These are phyloP conservation scores for Orius laevigatus DNA, from an alignment of 1,140 invertebrate species.

Conservation along the genomic window DNA sequence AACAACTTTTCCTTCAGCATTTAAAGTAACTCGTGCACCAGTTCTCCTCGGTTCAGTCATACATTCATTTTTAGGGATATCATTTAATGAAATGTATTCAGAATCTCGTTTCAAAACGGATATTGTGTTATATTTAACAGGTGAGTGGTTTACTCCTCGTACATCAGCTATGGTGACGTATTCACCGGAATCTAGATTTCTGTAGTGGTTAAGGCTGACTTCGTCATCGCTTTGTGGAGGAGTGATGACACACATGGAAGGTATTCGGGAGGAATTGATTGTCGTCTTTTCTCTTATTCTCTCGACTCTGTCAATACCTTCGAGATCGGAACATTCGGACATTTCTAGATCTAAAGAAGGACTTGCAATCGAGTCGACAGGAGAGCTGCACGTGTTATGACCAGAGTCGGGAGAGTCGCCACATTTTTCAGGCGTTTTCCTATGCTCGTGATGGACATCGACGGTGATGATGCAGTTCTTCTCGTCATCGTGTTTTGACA, in stretches of 20 bases:
- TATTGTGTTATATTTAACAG: constrained; percentile 22
- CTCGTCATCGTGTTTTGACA: constrained; percentile 17
- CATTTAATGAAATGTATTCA: constrained; percentile 68
- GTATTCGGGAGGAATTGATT: constrained; percentile 71
- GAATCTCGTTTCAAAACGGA: constrained; percentile 31
- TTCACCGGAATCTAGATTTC: constrained; percentile 43
- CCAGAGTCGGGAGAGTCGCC: constrained; percentile 46
- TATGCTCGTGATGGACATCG: constrained; percentile 19
- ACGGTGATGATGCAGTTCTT: constrained; percentile 20
- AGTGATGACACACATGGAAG: constrained; percentile 83
- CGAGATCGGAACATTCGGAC: constrained; percentile 68
- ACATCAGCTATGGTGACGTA: constrained; percentile 72
- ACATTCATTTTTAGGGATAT: constrained; percentile 31
- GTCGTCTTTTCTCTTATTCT: constrained; percentile 70
- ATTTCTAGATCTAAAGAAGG: constrained; percentile 51
- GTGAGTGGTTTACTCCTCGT: constrained; percentile 33
- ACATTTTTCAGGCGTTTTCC: constrained; percentile 19
- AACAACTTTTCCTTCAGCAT: constrained; percentile 76
- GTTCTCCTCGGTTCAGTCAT: constrained; percentile 29
- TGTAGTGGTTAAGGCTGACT: constrained; percentile 23
- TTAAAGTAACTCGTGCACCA: constrained; percentile 65
- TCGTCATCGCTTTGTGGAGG: constrained; percentile 76
- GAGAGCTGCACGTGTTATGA: constrained; percentile 63
- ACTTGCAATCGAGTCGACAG: constrained; percentile 53
- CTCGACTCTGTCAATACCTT: constrained; percentile 64